phyloP scores from a whole-genome alignment of 92 coral and sea anemone genomes.

The Porites divaricata region DNA sequence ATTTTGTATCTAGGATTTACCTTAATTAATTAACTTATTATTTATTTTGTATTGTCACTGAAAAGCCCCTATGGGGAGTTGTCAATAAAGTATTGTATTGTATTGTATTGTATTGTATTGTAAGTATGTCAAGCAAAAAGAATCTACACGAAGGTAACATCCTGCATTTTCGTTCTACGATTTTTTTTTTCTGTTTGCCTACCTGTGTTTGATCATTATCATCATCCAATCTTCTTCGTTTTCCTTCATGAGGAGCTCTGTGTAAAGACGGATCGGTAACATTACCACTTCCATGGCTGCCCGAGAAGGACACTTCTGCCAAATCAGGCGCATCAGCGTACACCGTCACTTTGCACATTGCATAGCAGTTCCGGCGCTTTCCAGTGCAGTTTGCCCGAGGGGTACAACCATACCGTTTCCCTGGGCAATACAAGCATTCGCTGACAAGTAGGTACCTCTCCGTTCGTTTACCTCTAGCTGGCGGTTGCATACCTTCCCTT shows the following conservation, averaged over 20 bases:
- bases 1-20: too few relatives aligned
- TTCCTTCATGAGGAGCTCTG: conserved; percentile 46
- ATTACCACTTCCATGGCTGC: conserved; percentile 90
- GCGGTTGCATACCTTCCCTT: conserved; percentile 89
- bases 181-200: too few relatives aligned
- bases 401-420: conserved; percentile 93
- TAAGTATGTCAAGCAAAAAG: too few relatives aligned
- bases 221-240: conserved; percentile 26
- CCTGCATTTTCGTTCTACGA: not conserved
- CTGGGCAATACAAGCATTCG: conserved; percentile 95
- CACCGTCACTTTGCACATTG: conserved; percentile 88
- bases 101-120: too few relatives aligned
- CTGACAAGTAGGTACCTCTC: conserved; percentile 97
- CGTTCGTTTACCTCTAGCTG: conserved; percentile 70
- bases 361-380: conserved; percentile 91
- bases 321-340: conserved; percentile 82
- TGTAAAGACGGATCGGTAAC: conserved; percentile 83
- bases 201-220: conserved; percentile 29
- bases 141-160: too few relatives aligned
- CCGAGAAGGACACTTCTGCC: conserved; percentile 90
- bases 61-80: too few relatives aligned
- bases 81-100: too few relatives aligned
- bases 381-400: conserved; percentile 95
- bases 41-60: too few relatives aligned
- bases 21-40: too few relatives aligned